Percentiles rank a stretch among this genome's conserved stretches.
These are phyloP conservation scores for Epistrophe grossulariae DNA, from an alignment of 2,888 invertebrate species.

Conservation along the genomic window DNA sequence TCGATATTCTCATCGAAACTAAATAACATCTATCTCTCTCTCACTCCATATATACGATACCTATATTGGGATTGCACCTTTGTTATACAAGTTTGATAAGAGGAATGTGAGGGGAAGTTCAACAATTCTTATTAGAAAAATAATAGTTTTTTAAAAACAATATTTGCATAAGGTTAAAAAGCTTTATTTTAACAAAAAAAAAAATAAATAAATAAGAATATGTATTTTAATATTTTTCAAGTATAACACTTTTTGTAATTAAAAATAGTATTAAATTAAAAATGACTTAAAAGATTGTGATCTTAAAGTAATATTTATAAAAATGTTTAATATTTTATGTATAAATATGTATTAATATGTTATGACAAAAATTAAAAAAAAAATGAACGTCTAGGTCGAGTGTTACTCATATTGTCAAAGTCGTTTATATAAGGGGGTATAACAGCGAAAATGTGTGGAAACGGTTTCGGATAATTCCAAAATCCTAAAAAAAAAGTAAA, in stretches of 20 bases:
- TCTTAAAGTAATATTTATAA: neutral
- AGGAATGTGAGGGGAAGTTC: neutral
- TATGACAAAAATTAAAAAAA: no score
- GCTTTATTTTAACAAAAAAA: neutral
- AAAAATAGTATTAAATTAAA: neutral
- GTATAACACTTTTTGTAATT: no score
- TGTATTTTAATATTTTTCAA: no score
- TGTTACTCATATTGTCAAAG: neutral
- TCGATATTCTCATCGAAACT: constrained; percentile 80
- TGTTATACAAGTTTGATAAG: neutral
- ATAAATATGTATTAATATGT: no score
- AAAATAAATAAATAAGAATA: no score
- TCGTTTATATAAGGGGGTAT: no score
- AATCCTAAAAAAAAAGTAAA: no score
- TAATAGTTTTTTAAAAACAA: neutral
- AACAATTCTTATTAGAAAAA: neutral
- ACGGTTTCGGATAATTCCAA: no score
- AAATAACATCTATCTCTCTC: constrained; percentile 77
- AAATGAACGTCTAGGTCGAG: no score
- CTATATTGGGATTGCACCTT: constrained; percentile 34
- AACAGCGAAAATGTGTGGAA: no score
- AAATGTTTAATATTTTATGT: no score
- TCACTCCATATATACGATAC: neutral
- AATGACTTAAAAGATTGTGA: neutral
- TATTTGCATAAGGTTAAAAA: neutral